Percentiles rank a stretch among this genome's conserved stretches.
Conservation (phyloP, 2,797 vertebrate species). For the Falco rusticolus region DNA sequence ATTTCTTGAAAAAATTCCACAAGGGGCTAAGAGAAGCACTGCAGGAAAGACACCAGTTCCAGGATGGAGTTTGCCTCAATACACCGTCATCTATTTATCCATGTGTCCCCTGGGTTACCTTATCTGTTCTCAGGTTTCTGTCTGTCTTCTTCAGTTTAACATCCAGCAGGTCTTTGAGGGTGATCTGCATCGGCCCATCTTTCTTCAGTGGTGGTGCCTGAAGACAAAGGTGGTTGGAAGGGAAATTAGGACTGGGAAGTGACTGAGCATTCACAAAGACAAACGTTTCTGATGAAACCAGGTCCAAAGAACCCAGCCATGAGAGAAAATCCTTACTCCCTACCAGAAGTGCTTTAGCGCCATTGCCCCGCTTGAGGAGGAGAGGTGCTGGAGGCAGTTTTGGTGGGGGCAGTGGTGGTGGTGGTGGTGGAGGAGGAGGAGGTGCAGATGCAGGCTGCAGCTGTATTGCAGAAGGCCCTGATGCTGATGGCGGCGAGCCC, state of each 20-base stretch:
- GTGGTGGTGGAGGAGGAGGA: constrained; percentile 17
- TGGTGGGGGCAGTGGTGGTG: constrained; percentile 41
- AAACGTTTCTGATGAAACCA: neutral
- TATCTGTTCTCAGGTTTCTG: neutral
- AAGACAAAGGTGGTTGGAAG: neutral
- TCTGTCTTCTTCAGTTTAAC: constrained; percentile 82
- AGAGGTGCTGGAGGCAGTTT: constrained; percentile 53
- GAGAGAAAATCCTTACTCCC: neutral
- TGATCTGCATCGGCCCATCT: constrained; percentile 76
- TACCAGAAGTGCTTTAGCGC: constrained; percentile 73
- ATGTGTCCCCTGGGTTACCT: constrained; percentile 26
- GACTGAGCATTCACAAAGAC: neutral
- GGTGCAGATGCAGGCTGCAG: neutral
- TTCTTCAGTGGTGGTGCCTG: constrained; percentile 65
- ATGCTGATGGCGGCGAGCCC: neutral
- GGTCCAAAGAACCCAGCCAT: neutral
- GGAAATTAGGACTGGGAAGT: neutral
- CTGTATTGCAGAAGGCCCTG: neutral
- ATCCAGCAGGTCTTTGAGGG: constrained; percentile 81
- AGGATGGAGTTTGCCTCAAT: neutral
- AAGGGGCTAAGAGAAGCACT: neutral
- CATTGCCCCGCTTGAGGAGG: constrained; percentile 43
- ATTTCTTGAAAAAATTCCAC: neutral
- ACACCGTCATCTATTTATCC: neutral
- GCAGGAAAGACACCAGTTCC: neutral